Percentiles rank a stretch among this genome's conserved stretches.
Conservation (phyloP, 2,888 invertebrate species). For the Tetramorium bicarinatum region DNA sequence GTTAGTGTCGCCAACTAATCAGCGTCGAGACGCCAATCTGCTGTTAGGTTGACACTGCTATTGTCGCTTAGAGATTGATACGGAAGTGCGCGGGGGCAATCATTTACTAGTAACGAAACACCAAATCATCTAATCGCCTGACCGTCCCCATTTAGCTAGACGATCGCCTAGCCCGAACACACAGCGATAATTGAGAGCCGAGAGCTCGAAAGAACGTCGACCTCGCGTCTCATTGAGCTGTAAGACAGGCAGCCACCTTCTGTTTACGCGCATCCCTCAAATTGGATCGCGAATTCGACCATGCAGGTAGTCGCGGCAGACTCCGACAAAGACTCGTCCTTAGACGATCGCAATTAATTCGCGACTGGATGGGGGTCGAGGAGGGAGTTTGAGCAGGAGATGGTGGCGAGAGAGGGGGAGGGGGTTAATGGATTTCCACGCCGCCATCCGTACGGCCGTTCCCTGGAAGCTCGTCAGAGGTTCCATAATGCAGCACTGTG, state of each 20-base stretch:
- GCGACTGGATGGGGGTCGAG: constrained; percentile 77
- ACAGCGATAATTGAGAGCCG: constrained; percentile 51
- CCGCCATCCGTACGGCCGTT: constrained; percentile 82
- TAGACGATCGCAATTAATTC: constrained; percentile 85
- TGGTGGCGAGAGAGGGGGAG: constrained; percentile 61
- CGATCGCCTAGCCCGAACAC: background rate
- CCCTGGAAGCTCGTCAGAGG: constrained; percentile 83
- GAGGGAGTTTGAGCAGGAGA: constrained; percentile 67
- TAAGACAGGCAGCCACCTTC: constrained; percentile 41
- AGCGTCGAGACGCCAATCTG: constrained; percentile 80
- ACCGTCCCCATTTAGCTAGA: background rate
- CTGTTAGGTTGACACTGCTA: constrained; percentile 39
- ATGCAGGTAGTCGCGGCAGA: constrained; percentile 75
- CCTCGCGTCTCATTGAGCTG: constrained; percentile 45
- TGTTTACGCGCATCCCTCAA: constrained; percentile 63
- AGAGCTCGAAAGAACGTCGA: constrained; percentile 40
- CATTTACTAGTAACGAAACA: constrained; percentile 13
- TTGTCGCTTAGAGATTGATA: constrained; percentile 53
- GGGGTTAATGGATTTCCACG: constrained; percentile 84
- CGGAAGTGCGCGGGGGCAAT: background rate
- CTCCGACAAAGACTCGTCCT: constrained; percentile 81
- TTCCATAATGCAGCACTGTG: constrained; percentile 85
- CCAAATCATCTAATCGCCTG: constrained; percentile 35
- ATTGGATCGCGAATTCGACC: constrained; percentile 74
- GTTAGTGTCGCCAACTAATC: constrained; percentile 82